Evolutionary conservation across 2,888 invertebrate species (phyloP), one percentile per base, ranked within the genome.

Genomic region (Lepetodrilus schrolli): DNA sequence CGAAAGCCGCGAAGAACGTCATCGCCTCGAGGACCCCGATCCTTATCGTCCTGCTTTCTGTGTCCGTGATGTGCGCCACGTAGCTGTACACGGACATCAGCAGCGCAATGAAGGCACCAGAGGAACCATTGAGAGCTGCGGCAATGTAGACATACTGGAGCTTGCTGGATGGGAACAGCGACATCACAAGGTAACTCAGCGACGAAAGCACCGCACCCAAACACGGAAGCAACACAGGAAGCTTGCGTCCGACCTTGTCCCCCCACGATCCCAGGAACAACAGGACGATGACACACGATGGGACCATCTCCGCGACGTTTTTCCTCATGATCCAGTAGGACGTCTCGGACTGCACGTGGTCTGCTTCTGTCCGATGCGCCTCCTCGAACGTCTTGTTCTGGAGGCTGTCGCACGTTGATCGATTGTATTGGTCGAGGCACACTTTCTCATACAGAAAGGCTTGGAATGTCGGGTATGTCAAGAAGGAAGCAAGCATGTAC

Each of bases 1-100:
- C 92, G 0, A 96, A 96, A 93, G 96, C 95, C 0, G 96, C 94
- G 73, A 94, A 93, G 81, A 96, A 92, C 86, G 96, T 95, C 83
- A 94, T 94, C 0, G 94, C 93, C 86, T 97, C 96, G 72, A 96
- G 90, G 68, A 97, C 93, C 0, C 95, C 95, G 2, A 96, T 94
- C 75, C 96, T 92, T 21, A 95, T 88, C 0, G 96, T 96, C 74
- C 96, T 92, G 81, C 94, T 93, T 74, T 93, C 91, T 0, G 93
- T 82, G 0, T 93, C 93, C 0, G 95, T 93, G 21, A 96, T 92
- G 84, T 96, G 96, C 0, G 95, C 94, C 66, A 96, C 93, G 87
- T 96, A 96, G 91, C 91, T 96, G 95, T 80, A 96, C 1, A 86
- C 84, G 4, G 87, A 84, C 89, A 91, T 90, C 37, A 91, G 86